phyloP scores from a whole-genome alignment of 2,113 vertebrate genomes.

The Noctilio leporinus region DNA sequence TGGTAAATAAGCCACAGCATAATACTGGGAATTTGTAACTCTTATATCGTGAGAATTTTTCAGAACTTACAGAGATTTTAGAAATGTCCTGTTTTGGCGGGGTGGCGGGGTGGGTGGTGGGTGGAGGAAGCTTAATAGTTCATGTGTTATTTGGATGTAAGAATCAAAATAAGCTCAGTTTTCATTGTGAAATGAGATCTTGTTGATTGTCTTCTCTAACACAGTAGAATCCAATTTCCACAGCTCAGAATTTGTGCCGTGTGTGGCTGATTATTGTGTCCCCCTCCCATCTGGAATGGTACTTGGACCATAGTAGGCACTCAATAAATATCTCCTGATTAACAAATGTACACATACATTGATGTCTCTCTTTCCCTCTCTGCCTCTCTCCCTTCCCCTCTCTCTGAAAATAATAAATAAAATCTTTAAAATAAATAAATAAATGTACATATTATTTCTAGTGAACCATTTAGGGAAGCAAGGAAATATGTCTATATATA shows the following conservation, averaged over 20 bases:
- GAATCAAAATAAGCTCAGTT: constrained; percentile 24
- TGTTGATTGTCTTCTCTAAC: neutral
- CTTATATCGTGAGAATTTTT: neutral
- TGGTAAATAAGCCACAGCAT: neutral
- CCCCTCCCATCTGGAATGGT: neutral
- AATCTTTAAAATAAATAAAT: no score
- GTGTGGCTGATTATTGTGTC: neutral
- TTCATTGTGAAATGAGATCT: constrained; percentile 8
- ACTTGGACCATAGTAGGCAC: neutral
- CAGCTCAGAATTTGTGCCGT: neutral
- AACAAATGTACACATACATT: neutral
- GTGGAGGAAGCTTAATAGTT: neutral
- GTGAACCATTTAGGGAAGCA: neutral
- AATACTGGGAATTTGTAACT: neutral
- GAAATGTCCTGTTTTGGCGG: neutral
- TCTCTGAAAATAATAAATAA: no score
- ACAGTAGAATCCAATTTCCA: neutral
- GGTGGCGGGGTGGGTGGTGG: no score
- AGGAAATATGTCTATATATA: neutral
- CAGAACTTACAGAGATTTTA: neutral
- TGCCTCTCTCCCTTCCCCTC: no score
- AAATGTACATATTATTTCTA: neutral
- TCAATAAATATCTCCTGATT: neutral
- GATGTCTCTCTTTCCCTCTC: no score
- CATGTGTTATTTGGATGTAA: neutral